A percentile compares a stretch with the other conserved stretches of the same genome.
Evolutionary conservation across 2,797 vertebrate genomes (phyloP).

Genomic region (Phyllotis vaccarum): DNA sequence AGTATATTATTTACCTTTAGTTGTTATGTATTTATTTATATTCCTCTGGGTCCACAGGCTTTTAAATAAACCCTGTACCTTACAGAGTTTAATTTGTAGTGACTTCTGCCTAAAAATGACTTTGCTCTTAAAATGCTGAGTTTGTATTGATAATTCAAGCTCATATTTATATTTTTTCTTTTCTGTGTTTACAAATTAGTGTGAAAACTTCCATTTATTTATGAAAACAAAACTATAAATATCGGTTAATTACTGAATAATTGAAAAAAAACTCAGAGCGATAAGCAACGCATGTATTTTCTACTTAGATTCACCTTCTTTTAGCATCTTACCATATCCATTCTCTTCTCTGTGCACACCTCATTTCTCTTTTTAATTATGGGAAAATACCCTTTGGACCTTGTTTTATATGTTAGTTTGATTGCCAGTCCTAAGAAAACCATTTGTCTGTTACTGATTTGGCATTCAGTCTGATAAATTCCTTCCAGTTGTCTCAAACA

Average conservation of each 20-base stretch:
- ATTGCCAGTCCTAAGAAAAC: neutral
- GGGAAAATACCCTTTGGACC: neutral
- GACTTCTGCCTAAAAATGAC: neutral
- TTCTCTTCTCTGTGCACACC: neutral
- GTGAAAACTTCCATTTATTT: conserved; percentile 42
- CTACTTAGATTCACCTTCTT: neutral
- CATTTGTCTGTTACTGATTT: neutral
- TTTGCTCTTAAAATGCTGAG: neutral
- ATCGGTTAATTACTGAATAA: conserved; percentile 41
- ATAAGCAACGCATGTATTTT: neutral
- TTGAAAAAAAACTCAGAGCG: neutral
- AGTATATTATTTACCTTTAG: neutral
- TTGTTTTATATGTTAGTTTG: neutral
- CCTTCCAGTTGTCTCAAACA: conserved; percentile 11
- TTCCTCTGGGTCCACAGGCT: conserved; percentile 8
- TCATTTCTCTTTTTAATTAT: neutral
- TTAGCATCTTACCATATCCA: conserved; percentile 14
- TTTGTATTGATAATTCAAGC: conserved; percentile 32
- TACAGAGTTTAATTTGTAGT: conserved; percentile 21
- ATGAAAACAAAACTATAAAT: conserved; percentile 51
- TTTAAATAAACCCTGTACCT: neutral
- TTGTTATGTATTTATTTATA: conserved; percentile 21
- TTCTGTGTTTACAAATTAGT: neutral
- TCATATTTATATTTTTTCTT: conserved; percentile 50
- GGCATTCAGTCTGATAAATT: neutral